A percentile compares a stretch with the other conserved stretches of the same genome.
Conservation (phyloP, 1,140 invertebrate species). For the Sminthurinus signatus region DNA sequence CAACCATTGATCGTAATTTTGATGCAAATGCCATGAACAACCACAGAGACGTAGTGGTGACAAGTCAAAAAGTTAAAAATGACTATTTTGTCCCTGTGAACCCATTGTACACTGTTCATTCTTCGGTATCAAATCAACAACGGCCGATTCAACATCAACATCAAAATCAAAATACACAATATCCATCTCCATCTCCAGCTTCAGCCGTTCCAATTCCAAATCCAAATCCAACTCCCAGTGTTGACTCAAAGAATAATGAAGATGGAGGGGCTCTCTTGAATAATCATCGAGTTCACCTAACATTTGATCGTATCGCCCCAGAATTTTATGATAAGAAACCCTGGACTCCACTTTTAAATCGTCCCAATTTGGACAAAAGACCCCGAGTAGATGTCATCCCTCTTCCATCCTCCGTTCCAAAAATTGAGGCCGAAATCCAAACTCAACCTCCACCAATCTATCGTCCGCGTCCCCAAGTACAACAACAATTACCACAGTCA, state of each 20-base stretch:
- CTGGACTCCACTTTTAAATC: constrained; percentile 33
- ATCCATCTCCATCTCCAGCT: background rate
- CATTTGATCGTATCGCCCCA: constrained; percentile 31
- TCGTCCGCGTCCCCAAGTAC: no score
- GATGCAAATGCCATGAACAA: background rate
- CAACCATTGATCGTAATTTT: background rate
- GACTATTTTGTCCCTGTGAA: background rate
- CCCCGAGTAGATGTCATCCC: constrained; percentile 28
- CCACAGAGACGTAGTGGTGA: background rate
- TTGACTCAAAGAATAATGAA: background rate
- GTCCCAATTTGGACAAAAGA: constrained; percentile 38
- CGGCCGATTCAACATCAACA: background rate
- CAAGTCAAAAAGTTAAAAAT: background rate
- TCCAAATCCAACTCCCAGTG: background rate
- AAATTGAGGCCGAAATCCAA: no score
- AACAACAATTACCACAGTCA: no score
- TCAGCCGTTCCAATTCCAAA: background rate
- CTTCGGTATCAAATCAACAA: background rate
- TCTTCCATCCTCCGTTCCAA: no score
- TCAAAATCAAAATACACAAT: background rate
- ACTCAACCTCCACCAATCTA: no score
- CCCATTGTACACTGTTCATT: background rate
- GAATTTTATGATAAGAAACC: constrained; percentile 38
- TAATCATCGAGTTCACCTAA: constrained; percentile 22
- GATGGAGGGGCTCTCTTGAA: no score